These are phyloP conservation scores for Drosophila baimaii DNA, from an alignment of 1,140 invertebrate species.

Conservation along the genomic window DNA sequence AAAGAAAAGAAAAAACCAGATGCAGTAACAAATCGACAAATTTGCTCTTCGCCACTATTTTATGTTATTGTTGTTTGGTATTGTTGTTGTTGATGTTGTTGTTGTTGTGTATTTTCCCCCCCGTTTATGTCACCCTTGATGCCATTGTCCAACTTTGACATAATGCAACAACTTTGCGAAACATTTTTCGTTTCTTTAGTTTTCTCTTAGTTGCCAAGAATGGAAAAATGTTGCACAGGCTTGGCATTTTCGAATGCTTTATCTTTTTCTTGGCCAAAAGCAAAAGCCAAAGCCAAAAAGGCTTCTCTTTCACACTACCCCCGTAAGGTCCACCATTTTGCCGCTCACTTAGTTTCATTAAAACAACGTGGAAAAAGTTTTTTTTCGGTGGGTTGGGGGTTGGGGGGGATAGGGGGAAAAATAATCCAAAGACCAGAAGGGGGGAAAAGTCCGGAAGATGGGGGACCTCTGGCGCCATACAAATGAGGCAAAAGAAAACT, in stretches of 20 bases:
- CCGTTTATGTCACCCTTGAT: constrained; percentile 4
- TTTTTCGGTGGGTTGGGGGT: too few relatives aligned
- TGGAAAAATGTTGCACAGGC: constrained; percentile 1
- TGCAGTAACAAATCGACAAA: constrained; percentile 13
- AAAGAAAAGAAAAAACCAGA: neutral
- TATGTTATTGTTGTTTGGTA: neutral
- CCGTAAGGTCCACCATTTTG: constrained; percentile 30
- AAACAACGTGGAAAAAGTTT: constrained; percentile 55
- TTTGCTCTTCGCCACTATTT: constrained; percentile 19
- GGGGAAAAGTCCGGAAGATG: neutral
- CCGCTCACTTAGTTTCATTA: constrained; percentile 78
- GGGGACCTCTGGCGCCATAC: constrained; percentile 25
- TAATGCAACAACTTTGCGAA: constrained; percentile 36
- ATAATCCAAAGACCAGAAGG: constrained; percentile 4
- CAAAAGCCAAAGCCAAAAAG: neutral
- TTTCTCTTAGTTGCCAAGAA: neutral
- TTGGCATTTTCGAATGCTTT: constrained; percentile 33
- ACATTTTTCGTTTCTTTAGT: constrained; percentile 21
- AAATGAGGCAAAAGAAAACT: constrained; percentile 47
- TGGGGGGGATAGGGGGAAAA: neutral
- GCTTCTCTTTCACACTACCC: constrained; percentile 1
- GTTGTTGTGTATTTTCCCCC: neutral
- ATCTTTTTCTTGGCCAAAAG: constrained; percentile 28
- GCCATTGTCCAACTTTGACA: constrained; percentile 26
- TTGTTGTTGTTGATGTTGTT: constrained; percentile 2